Evolutionary conservation across 1,140 invertebrate species (phyloP), one percentile per base, ranked within the genome.

Genomic region (Drosophila paulistorum): DNA sequence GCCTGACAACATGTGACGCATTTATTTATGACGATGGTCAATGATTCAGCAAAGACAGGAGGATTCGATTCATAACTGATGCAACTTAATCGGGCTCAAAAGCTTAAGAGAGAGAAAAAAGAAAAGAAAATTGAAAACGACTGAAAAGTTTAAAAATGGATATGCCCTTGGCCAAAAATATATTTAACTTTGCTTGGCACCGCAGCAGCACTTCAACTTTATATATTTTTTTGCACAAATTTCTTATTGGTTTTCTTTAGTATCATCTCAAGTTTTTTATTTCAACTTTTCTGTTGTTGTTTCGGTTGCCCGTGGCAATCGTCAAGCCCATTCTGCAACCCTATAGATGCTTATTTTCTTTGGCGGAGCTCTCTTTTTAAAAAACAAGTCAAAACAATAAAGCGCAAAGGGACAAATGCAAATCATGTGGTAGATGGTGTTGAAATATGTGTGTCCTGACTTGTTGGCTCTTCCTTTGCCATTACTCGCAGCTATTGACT

Each of bases 181-280:
- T 39, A 39, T 39, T 10, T 63, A 33, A 61, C 23, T 42, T 55
- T 26, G 20, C 23, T 33, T 6, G 30, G 20, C 9, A 35, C 26
- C 10, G 58, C 14, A 11, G 54, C 65, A 58, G 61, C 65, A 81
- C 78, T 78, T 82, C 20, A 75, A 75, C 67, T 74, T 48, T 30
- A 30, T 30, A 14, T 17, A 14, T 48, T 13, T 23, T 51, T 23
- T 51, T 23, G 17, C 20, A 48, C 48, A 14, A 9, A 51, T 63
- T 64, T 68, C 58, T 68, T 85, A 87, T 85, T 87, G 83, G 79
- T 76, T 85, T 85, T 71, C 81, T 75, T 60, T 68, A 11, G 65
- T 60, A 17, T 64, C 45, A 39, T 60, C 48, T 51, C 45, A 51
- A 51, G 45, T 51, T 51, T 51, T 48, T 17, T 17, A 14, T 17